phyloP scores from a whole-genome alignment of 2,797 vertebrate species.

The Galaxias olidus region DNA sequence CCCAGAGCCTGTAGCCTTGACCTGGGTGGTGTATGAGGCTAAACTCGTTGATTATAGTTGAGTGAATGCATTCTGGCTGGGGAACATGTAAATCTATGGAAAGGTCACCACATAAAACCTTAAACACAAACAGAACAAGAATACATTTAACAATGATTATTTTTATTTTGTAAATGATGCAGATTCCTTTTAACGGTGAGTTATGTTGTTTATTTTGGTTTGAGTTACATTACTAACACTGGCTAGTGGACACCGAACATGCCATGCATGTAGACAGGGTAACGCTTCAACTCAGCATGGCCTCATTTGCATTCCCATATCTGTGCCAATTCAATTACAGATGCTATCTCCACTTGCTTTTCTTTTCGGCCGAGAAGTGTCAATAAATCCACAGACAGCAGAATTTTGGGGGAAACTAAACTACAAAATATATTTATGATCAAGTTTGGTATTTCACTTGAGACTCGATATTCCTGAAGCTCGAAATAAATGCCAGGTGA shows the following conservation, averaged over 20 bases:
- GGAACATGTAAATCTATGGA: too few species aligned
- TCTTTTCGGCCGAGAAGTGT: conserved; percentile 12
- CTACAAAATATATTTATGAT: conserved; percentile 7
- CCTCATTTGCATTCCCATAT: conserved; percentile 12
- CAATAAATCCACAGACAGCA: neutral
- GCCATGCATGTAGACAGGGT: conserved; percentile 20
- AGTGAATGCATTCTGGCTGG: too few species aligned
- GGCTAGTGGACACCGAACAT: conserved; percentile 12
- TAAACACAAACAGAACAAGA: too few species aligned
- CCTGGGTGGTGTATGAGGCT: too few species aligned
- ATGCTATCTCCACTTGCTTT: conserved; percentile 2
- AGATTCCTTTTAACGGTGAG: too few species aligned
- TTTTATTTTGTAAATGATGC: too few species aligned
- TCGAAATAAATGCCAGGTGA: neutral
- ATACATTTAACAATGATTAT: too few species aligned
- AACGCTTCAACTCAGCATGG: neutral
- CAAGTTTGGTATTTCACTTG: conserved; percentile 6
- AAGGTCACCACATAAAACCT: too few species aligned
- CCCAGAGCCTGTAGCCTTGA: too few species aligned
- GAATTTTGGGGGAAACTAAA: neutral
- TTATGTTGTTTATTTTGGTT: too few species aligned
- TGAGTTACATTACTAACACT: conserved; percentile 3
- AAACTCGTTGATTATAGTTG: too few species aligned
- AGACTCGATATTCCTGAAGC: conserved; percentile 8
- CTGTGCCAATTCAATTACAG: conserved; percentile 12